Conservation (phyloP, 2,888 invertebrate genomes). For the Petrolisthes manimaculis region DNA sequence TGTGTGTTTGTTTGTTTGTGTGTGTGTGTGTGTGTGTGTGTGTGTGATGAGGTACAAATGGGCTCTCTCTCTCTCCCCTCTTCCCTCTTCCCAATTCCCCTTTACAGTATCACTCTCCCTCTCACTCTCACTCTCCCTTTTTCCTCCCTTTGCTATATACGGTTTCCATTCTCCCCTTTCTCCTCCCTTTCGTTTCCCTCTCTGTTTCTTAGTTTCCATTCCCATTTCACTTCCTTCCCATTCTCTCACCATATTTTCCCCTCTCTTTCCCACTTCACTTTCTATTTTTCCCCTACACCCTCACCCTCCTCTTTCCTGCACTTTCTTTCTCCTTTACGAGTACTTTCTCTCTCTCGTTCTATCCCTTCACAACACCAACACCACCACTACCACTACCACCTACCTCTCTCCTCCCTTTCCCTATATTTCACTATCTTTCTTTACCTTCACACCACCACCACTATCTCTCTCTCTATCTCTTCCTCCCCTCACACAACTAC, state of each 20-base stretch:
- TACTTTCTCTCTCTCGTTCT: not conserved
- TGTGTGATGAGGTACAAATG: too few relatives aligned
- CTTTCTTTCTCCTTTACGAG: not conserved
- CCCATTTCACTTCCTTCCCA: not conserved
- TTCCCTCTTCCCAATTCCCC: too few relatives aligned
- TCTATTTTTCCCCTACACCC: not conserved
- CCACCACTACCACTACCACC: not conserved
- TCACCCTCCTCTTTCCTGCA: slow-evolving; percentile 7
- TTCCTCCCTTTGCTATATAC: too few relatives aligned
- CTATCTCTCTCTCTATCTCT: slow-evolving; percentile 2
- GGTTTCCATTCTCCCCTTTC: not conserved
- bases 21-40: slow-evolving; percentile 7
- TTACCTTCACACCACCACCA: not conserved
- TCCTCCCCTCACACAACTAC: too few relatives aligned
- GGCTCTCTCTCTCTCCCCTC: not conserved
- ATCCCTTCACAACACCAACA: not conserved
- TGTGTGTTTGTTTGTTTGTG: not conserved
- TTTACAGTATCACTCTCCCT: not conserved
- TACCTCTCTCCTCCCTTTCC: not conserved
- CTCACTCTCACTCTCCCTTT: not conserved
- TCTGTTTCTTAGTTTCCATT: not conserved
- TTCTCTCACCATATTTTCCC: not conserved
- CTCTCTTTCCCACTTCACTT: not conserved
- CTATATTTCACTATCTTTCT: not conserved
- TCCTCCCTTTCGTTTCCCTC: not conserved